Evolutionary conservation across 2,113 vertebrate species (phyloP).

Genomic region (Istiophorus platypterus): DNA sequence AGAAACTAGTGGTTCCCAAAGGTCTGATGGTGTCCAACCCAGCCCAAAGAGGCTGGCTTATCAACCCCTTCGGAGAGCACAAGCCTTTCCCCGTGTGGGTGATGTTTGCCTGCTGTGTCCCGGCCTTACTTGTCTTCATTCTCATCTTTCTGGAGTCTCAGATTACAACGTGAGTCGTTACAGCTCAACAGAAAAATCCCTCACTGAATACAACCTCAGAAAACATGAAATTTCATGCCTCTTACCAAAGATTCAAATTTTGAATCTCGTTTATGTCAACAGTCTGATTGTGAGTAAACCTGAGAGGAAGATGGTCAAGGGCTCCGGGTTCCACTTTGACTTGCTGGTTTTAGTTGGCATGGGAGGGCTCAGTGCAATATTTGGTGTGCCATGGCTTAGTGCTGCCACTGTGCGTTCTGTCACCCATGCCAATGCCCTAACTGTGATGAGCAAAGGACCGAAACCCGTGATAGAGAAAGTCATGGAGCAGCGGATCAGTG

Average conservation of each 20-base stretch:
- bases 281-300: slow-evolving; percentile 95
- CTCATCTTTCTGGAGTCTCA: slow-evolving; percentile 98
- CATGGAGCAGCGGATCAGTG: slow-evolving; percentile 94
- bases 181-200: not conserved
- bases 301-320: slow-evolving; percentile 94
- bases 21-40: slow-evolving; percentile 88
- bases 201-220: not conserved
- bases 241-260: not conserved
- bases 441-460: slow-evolving; percentile 89
- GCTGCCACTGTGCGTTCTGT: slow-evolving; percentile 95
- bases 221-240: not conserved
- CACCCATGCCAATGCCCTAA: slow-evolving; percentile 95
- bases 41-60: slow-evolving; percentile 88
- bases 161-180: slow-evolving; percentile 93
- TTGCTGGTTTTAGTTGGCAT: slow-evolving; percentile 93
- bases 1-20: slow-evolving; percentile 95
- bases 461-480: slow-evolving; percentile 89
- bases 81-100: slow-evolving; percentile 88
- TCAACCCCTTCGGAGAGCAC: slow-evolving; percentile 87
- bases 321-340: slow-evolving; percentile 96
- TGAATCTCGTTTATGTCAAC: slow-evolving; percentile 19
- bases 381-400: slow-evolving; percentile 97
- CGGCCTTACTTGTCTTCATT: slow-evolving; percentile 95
- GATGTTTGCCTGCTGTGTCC: slow-evolving; percentile 91
- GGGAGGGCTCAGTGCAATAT: slow-evolving; percentile 91